These are phyloP conservation scores for Tapera naevia DNA, from an alignment of 2,797 vertebrate genomes.

Conservation along the genomic window DNA sequence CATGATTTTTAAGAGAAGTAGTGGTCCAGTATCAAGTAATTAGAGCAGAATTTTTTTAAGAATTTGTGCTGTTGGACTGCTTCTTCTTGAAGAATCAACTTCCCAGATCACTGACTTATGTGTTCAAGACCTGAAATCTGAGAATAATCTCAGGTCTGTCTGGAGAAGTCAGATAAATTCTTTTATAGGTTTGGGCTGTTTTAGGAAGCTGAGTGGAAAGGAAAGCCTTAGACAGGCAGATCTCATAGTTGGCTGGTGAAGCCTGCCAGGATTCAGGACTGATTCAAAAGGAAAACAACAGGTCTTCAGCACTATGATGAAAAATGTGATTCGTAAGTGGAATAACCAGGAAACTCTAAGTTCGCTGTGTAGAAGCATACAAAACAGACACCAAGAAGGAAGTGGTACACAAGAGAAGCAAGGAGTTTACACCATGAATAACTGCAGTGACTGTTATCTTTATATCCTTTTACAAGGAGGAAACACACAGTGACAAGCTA, in stretches of 20 bases:
- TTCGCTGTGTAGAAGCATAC: background rate
- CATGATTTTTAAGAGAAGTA: background rate
- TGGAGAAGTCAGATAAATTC: background rate
- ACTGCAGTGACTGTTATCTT: background rate
- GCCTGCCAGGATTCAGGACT: background rate
- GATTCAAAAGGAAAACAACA: background rate
- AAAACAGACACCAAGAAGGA: background rate
- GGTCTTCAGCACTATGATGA: background rate
- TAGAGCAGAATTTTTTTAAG: background rate
- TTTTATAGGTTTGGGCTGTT: background rate
- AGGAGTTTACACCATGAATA: background rate
- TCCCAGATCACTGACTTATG: background rate
- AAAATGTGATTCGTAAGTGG: background rate
- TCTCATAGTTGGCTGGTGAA: background rate
- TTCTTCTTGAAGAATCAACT: background rate
- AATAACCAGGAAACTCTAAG: background rate
- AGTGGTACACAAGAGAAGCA: background rate
- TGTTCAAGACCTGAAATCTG: rapidly evolving
- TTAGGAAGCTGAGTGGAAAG: background rate
- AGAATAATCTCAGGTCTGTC: background rate
- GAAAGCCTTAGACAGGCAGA: background rate
- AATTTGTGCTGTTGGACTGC: background rate
- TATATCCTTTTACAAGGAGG: background rate
- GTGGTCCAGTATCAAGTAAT: background rate
- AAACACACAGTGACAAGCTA: background rate